Percentiles rank a stretch among this genome's conserved stretches.
These are phyloP conservation scores for Scalopus aquaticus DNA, from an alignment of 2,113 vertebrate genomes.

Conservation along the genomic window DNA sequence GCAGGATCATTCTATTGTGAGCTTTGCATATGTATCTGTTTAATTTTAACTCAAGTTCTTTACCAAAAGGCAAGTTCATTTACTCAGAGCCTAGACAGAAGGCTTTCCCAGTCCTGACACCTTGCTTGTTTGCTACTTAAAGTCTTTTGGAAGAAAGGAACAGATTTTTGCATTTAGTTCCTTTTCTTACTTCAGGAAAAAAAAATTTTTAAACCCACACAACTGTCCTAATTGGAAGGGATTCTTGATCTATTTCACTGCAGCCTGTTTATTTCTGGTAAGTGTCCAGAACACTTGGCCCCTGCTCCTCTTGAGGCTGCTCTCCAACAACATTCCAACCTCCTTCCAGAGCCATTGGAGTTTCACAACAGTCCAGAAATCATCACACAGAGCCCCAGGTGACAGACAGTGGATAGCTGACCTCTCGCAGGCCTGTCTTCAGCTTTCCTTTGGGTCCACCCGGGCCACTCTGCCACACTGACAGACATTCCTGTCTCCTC, in stretches of 20 bases:
- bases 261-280: slow-evolving; percentile 64
- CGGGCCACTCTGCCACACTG: not conserved
- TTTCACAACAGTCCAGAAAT: not conserved
- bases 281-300: slow-evolving; percentile 52
- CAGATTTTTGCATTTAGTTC: slow-evolving; percentile 79
- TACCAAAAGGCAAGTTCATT: slow-evolving; percentile 78
- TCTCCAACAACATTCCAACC: slow-evolving; percentile 26
- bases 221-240: slow-evolving; percentile 78
- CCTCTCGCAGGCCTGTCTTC: not conserved
- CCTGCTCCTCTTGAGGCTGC: not conserved
- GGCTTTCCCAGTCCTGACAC: slow-evolving; percentile 76
- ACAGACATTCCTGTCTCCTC: not conserved
- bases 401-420: not conserved
- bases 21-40: slow-evolving; percentile 73
- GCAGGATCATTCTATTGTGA: slow-evolving; percentile 63
- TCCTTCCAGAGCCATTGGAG: not conserved
- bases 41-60: slow-evolving; percentile 78
- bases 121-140: slow-evolving; percentile 80
- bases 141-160: slow-evolving; percentile 72
- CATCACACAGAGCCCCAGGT: not conserved
- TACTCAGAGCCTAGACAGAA: slow-evolving; percentile 77
- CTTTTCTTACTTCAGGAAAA: slow-evolving; percentile 66
- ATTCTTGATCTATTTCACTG: slow-evolving; percentile 65
- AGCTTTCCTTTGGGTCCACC: not conserved
- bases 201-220: slow-evolving; percentile 16